Conservation (phyloP, 1,140 invertebrate species). For the Ips nitidus region DNA sequence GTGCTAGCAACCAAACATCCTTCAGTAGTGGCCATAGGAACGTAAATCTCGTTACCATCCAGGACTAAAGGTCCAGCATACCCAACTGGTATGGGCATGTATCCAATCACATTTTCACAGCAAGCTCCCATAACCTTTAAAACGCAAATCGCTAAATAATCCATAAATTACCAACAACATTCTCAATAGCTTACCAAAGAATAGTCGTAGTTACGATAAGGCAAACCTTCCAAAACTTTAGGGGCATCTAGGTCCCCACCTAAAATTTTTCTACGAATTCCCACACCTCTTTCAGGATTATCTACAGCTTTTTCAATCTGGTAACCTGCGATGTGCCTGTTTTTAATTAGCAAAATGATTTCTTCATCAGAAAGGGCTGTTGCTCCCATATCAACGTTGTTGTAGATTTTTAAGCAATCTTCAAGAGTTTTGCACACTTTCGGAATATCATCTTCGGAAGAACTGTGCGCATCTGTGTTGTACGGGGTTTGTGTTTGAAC, state of each 20-base stretch:
- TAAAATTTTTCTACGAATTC: conserved; percentile 72
- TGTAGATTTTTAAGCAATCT: conserved; percentile 75
- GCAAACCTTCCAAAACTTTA: conserved; percentile 69
- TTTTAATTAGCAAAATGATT: conserved; percentile 77
- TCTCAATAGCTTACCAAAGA: conserved; percentile 59
- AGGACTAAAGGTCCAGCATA: conserved; percentile 90
- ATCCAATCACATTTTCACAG: conserved; percentile 98
- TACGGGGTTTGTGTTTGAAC: conserved; percentile 44
- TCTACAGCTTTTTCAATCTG: conserved; percentile 83
- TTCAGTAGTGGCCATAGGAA: conserved; percentile 99
- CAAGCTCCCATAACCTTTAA: conserved; percentile 85
- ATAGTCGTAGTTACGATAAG: conserved; percentile 89
- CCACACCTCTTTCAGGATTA: conserved; percentile 82
- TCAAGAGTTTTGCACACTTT: conserved; percentile 59
- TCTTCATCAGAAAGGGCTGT: conserved; percentile 77
- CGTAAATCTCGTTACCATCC: conserved; percentile 78
- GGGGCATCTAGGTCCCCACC: conserved; percentile 50
- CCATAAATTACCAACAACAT: not conserved
- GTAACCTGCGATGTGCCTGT: conserved; percentile 73
- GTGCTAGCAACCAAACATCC: conserved; percentile 96
- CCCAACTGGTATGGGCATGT: conserved; percentile 94
- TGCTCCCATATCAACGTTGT: conserved; percentile 65
- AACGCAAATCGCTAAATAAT: not conserved
- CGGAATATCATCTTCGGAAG: conserved; percentile 31
- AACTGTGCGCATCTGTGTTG: conserved; percentile 30